phyloP scores from a whole-genome alignment of 1,140 invertebrate species.

The Dolichoris vasculosae region DNA sequence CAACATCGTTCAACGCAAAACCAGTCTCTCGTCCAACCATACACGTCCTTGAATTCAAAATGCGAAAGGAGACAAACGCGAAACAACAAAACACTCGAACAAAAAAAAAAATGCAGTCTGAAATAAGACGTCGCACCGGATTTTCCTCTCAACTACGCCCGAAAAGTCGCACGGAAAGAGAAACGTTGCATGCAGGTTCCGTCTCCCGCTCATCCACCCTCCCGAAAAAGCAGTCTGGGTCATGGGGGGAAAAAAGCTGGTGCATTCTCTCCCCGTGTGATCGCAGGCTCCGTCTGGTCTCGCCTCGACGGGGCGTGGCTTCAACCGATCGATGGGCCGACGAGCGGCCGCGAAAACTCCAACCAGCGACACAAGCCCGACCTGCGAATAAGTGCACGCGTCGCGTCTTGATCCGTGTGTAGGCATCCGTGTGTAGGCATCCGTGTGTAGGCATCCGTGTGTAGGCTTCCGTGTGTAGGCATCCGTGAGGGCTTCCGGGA shows the following conservation, averaged over 20 bases:
- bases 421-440: no score
- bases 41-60: neutral
- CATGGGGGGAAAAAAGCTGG: neutral
- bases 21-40: neutral
- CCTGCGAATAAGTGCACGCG: neutral
- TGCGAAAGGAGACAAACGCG: neutral
- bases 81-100: neutral
- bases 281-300: conserved; percentile 37
- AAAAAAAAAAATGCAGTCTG: neutral
- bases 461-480: neutral
- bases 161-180: no score
- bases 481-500: neutral
- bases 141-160: no score
- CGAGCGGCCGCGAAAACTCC: neutral
- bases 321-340: conserved; percentile 33
- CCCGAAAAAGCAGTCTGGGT: conserved; percentile 26
- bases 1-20: neutral
- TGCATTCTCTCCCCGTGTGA: neutral
- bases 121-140: no score
- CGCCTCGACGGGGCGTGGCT: conserved; percentile 42
- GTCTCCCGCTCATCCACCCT: neutral
- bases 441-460: neutral
- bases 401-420: neutral
- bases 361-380: neutral
- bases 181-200: neutral